phyloP scores from a whole-genome alignment of 1,140 invertebrate species.

The Gryllus bimaculatus region DNA sequence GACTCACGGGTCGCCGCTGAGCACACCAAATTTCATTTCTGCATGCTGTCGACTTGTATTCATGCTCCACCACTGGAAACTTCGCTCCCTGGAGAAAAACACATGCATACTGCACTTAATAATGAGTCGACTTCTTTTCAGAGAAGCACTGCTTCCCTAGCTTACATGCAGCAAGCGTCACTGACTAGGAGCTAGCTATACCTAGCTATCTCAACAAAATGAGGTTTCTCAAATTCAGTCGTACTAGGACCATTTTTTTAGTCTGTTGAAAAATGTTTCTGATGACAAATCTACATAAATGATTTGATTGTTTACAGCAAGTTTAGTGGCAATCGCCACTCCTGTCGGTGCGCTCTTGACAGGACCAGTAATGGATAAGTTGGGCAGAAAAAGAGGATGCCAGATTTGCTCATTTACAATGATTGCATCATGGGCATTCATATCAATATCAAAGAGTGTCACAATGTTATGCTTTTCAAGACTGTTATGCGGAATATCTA shows the following conservation, averaged over 20 bases:
- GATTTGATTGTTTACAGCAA: slow-evolving; percentile 24
- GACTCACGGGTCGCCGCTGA: no score
- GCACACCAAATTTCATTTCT: no score
- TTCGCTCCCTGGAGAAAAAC: no score
- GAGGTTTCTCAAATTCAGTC: no score
- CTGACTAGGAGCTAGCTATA: no score
- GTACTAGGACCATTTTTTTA: neutral
- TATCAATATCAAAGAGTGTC: slow-evolving; percentile 35
- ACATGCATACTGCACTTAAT: no score
- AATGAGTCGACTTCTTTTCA: no score
- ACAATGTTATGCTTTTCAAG: slow-evolving; percentile 38
- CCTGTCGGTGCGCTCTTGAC: slow-evolving; percentile 42
- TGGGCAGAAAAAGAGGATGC: slow-evolving; percentile 49
- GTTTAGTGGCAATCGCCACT: slow-evolving; percentile 42
- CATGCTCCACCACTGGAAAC: no score
- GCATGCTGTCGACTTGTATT: no score
- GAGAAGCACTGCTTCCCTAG: no score
- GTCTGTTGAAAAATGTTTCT: neutral
- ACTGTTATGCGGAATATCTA: slow-evolving; percentile 40
- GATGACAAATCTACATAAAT: neutral
- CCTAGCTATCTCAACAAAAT: no score
- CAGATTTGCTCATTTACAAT: slow-evolving; percentile 44
- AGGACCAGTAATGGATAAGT: slow-evolving; percentile 51
- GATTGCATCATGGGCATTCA: slow-evolving; percentile 46
- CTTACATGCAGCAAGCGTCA: no score